Conservation (phyloP, 1,140 invertebrate genomes). For the Leptopilina boulardi region DNA sequence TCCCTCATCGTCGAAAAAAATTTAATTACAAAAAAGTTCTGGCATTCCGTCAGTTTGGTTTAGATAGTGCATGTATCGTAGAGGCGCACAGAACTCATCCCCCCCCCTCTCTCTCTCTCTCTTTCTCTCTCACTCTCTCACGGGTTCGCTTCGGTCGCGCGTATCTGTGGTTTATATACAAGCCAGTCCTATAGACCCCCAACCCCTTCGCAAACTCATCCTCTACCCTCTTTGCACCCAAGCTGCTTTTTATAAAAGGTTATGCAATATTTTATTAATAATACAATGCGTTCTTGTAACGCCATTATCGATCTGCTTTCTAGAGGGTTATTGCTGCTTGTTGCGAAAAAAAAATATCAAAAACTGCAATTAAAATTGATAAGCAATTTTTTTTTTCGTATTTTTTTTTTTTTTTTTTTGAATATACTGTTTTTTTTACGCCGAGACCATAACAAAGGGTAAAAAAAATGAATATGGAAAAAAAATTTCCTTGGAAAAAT, state of each 20-base stretch:
- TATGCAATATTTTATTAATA: conserved; percentile 67
- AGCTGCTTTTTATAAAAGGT: conserved; percentile 59
- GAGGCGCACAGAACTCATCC: conserved; percentile 42
- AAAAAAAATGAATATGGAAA: too few relatives aligned
- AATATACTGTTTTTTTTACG: too few relatives aligned
- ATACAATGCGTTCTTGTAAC: conserved; percentile 58
- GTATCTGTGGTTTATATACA: conserved; percentile 65
- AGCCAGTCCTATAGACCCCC: conserved; percentile 56
- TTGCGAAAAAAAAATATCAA: conserved; percentile 47
- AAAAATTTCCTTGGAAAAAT: too few relatives aligned
- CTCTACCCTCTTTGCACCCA: conserved; percentile 43
- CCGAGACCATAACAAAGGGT: neutral
- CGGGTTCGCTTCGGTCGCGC: conserved; percentile 52
- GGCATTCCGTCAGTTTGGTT: conserved; percentile 72
- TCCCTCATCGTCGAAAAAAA: conserved; percentile 64
- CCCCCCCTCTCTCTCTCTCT: neutral
- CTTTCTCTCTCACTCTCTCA: conserved; percentile 16
- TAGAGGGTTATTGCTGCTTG: conserved; percentile 56
- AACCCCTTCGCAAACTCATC: conserved; percentile 43
- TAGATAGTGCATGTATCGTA: conserved; percentile 52
- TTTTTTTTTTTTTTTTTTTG: conserved; percentile 39
- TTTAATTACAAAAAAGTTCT: conserved; percentile 74
- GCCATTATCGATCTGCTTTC: conserved; percentile 57
- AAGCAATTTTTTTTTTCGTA: conserved; percentile 8
- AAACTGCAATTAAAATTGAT: conserved; percentile 36